Base-by-base conservation (phyloP, 2,888 invertebrate genomes). In the Matsumyia berberina region DNA sequence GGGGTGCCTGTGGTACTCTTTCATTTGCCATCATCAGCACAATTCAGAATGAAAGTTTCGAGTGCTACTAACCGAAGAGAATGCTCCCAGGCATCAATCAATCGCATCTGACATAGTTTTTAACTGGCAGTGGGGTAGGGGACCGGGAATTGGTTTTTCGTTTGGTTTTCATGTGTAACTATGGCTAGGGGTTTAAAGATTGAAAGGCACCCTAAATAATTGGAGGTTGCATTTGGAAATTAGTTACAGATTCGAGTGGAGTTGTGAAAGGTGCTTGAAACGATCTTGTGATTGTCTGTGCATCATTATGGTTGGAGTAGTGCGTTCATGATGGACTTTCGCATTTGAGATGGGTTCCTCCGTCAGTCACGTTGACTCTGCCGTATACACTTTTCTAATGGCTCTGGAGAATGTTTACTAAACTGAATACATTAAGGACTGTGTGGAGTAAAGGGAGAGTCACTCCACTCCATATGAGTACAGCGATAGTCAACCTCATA, bases 71-170 rank as follows among this genome's bases (percentile, higher is more conserved):
- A 46, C 17, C 51, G 79, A 64, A 51, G 73, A 74, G 79, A 74
- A 74, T 74, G 62, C 79, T 74, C 64, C 67, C 83, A 24, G 57
- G 29, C 72, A 67, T 69, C 74, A 79, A 85, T 85, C 83, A 85
- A 85, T 85, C 79, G 74, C 83, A 69, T 85, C 70, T 85, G 79
- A 79, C 83, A 85, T 53, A 85, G 74, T 85, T 85, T 79, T 72
- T 39, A 9, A 72, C 15, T 58, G 39, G 24, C 29, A 24, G 33
- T 7, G 9, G 19, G 8, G 19, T 8, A 9, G 15, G 3, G 31
- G 33, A n/a, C n/a, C n/a, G 33, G 8, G 17, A 19, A 11, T 31
- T n/a, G 5, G 12, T 35, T 42, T 67, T 29, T 37, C 60, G 55
- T 19, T 42, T 9, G 33, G 46, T 46, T 37, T 29, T 31, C 24